A percentile compares a stretch with the other conserved stretches of the same genome.
These are phyloP conservation scores for Timema cristinae DNA, from an alignment of 2,888 invertebrate species.

Conservation along the genomic window DNA sequence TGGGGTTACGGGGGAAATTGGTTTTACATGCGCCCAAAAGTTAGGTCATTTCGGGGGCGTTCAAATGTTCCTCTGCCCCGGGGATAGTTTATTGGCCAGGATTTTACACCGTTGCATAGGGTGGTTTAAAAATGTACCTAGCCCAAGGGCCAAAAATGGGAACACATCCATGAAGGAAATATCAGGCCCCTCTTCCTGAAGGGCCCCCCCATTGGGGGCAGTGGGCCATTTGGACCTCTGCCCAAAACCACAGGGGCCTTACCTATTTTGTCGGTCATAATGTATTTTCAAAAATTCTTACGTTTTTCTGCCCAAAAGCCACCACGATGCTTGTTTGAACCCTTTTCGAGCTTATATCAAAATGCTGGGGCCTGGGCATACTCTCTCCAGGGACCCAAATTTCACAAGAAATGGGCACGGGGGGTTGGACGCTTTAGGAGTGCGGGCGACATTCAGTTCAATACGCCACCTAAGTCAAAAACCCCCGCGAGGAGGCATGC, in stretches of 20 bases:
- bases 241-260: slow-evolving; percentile 1
- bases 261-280: not conserved
- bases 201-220: not conserved
- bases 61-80: not conserved
- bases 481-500: not conserved
- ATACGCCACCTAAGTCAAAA: not conserved
- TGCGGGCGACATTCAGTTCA: not conserved
- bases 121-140: not conserved
- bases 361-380: not conserved
- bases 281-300: not conserved
- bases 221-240: slow-evolving; percentile 10
- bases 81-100: not conserved
- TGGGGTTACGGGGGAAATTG: not conserved
- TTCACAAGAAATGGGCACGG: not conserved
- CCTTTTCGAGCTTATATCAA: not conserved
- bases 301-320: not conserved
- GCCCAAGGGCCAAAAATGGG: not conserved
- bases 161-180: not conserved
- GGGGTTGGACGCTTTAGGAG: not conserved
- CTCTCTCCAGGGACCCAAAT: not conserved
- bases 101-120: not conserved
- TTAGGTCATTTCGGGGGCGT: not conserved
- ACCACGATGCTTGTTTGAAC: not conserved
- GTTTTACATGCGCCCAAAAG: not conserved
- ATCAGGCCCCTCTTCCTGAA: not conserved